Percentiles rank a stretch among this genome's conserved stretches.
These are phyloP conservation scores for Caenorhabditis parvicauda DNA, from an alignment of 2,888 invertebrate genomes.

Conservation along the genomic window DNA sequence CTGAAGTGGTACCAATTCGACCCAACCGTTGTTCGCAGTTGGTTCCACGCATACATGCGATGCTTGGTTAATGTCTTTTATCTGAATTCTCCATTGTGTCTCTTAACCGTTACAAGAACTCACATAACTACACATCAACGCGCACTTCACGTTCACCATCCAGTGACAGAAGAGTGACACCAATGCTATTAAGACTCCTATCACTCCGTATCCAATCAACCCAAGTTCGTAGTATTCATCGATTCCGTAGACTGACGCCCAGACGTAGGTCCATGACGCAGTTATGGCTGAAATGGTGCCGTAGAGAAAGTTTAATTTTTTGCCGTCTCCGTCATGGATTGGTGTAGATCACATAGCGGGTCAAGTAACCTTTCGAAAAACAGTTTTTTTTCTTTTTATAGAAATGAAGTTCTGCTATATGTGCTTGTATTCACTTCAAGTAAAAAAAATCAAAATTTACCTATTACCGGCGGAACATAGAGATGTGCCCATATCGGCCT, in stretches of 20 bases:
- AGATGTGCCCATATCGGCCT: constrained; percentile 80
- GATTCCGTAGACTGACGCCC: constrained; percentile 79
- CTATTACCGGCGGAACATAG: constrained; percentile 82
- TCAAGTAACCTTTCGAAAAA: too few relatives aligned
- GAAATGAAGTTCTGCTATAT: too few relatives aligned
- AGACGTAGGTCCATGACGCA: constrained; percentile 65
- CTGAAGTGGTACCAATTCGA: constrained; percentile 83
- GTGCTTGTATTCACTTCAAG: too few relatives aligned
- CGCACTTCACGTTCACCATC: constrained; percentile 66
- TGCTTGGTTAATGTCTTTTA: constrained; percentile 74
- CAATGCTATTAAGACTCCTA: constrained; percentile 69
- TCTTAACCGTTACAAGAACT: too few relatives aligned
- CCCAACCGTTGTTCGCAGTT: constrained; percentile 92
- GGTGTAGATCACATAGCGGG: too few relatives aligned
- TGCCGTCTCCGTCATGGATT: too few relatives aligned
- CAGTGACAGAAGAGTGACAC: constrained; percentile 66
- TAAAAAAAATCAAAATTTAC: too few relatives aligned
- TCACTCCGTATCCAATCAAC: constrained; percentile 76
- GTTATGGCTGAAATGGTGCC: constrained; percentile 28
- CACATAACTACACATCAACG: constrained; percentile 63
- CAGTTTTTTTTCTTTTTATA: too few relatives aligned
- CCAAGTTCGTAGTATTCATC: constrained; percentile 85
- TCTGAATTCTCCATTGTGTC: constrained; percentile 69
- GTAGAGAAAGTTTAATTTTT: too few relatives aligned
- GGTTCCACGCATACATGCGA: constrained; percentile 89